A percentile compares a stretch with the other conserved stretches of the same genome.
Evolutionary conservation across 2,113 vertebrate species (phyloP).

Genomic region (human): DNA sequence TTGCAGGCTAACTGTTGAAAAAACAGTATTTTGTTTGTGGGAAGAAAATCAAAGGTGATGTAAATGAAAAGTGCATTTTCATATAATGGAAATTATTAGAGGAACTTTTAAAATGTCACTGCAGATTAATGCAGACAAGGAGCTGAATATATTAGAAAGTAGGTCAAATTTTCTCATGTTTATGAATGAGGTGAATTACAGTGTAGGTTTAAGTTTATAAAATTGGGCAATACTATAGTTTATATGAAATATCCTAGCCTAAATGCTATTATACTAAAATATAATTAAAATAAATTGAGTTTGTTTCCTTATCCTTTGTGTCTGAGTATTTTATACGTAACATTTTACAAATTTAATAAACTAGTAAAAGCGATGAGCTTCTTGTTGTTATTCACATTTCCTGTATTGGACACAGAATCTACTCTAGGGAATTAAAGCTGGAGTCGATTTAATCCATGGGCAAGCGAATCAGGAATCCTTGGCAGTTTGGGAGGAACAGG

Average conservation of each 20-base stretch:
- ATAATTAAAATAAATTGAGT: slow-evolving; percentile 71
- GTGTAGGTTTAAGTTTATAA: slow-evolving; percentile 62
- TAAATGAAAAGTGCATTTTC: slow-evolving; percentile 73
- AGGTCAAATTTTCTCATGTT: slow-evolving; percentile 76
- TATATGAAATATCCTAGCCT: slow-evolving; percentile 33
- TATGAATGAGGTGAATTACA: slow-evolving; percentile 76
- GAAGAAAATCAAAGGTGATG: slow-evolving; percentile 59
- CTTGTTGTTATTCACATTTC: slow-evolving; percentile 57
- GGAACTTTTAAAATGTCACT: slow-evolving; percentile 75
- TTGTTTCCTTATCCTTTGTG: slow-evolving; percentile 58
- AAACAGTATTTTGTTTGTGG: slow-evolving; percentile 52
- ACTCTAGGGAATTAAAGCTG: neutral
- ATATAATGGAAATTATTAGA: slow-evolving; percentile 71
- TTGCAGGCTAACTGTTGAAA: neutral
- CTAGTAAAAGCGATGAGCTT: slow-evolving; percentile 36
- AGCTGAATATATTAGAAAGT: slow-evolving; percentile 68
- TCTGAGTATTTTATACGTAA: slow-evolving; percentile 46
- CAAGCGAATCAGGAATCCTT: neutral
- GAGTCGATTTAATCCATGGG: neutral
- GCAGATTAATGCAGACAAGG: slow-evolving; percentile 65
- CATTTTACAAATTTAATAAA: slow-evolving; percentile 67
- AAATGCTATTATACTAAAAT: slow-evolving; percentile 62
- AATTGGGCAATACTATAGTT: slow-evolving; percentile 27
- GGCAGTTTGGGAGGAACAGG: neutral
- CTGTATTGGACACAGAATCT: slow-evolving; percentile 29